These are phyloP conservation scores for Onychomys torridus DNA, from an alignment of 2,797 vertebrate species.

Conservation along the genomic window DNA sequence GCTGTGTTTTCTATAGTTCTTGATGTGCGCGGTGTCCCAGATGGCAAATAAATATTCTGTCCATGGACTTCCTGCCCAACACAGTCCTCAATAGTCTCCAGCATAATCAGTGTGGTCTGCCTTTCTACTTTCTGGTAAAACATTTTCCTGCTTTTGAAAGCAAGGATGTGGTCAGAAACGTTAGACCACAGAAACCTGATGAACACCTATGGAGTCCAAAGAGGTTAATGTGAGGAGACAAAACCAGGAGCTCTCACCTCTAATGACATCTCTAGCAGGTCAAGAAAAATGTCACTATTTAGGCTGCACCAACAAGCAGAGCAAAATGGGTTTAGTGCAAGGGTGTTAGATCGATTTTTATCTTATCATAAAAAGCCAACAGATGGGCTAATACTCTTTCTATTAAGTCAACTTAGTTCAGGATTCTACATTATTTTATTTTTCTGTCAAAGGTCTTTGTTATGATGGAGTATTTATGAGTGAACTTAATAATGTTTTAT, in stretches of 20 bases:
- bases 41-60: slow-evolving; percentile 73
- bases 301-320: not conserved
- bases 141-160: slow-evolving; percentile 83
- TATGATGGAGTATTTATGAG: slow-evolving; percentile 53
- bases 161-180: slow-evolving; percentile 78
- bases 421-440: not conserved
- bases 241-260: slow-evolving; percentile 72
- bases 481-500: not conserved
- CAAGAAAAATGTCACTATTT: not conserved
- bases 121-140: slow-evolving; percentile 64
- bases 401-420: not conserved
- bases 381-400: not conserved
- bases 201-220: slow-evolving; percentile 52
- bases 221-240: slow-evolving; percentile 51
- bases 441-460: slow-evolving; percentile 42
- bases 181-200: slow-evolving; percentile 66
- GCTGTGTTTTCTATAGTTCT: slow-evolving; percentile 48
- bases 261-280: not conserved
- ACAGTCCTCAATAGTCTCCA: slow-evolving; percentile 30
- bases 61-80: slow-evolving; percentile 53
- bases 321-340: not conserved
- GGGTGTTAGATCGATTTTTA: slow-evolving; percentile 3
- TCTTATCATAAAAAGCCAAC: slow-evolving; percentile 50
- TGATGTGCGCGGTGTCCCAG: not conserved
- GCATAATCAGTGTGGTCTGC: not conserved